Percentiles rank a stretch among this genome's conserved stretches.
Evolutionary conservation across 1,140 invertebrate genomes (phyloP).

Genomic region (Lamellibrachia luymesi): DNA sequence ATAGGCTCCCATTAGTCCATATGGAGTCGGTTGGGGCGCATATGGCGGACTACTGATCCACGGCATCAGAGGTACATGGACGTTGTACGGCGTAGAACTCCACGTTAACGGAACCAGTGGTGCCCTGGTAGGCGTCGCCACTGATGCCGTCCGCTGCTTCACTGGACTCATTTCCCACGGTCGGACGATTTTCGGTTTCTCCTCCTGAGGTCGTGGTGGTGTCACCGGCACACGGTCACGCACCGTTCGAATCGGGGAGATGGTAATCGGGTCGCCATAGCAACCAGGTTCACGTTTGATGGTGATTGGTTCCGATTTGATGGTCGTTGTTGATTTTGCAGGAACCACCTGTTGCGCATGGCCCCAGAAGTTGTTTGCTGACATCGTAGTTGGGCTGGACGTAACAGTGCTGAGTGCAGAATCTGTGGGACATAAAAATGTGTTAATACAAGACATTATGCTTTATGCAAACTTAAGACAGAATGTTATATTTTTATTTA

Average conservation of each 20-base stretch:
- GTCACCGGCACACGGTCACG: not conserved
- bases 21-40: not conserved
- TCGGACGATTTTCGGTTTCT: not conserved
- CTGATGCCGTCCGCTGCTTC: not conserved
- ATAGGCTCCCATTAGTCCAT: not conserved
- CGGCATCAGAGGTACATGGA: not conserved
- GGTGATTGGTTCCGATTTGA: not conserved
- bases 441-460: not conserved
- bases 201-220: not conserved
- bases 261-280: not conserved
- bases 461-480: too few relatives aligned
- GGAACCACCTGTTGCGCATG: not conserved
- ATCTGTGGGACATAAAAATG: not conserved
- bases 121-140: not conserved
- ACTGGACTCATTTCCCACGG: conserved; percentile 10
- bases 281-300: not conserved
- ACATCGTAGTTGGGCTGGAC: not conserved
- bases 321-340: not conserved
- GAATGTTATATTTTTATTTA: too few relatives aligned
- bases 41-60: not conserved
- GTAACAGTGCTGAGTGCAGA: not conserved
- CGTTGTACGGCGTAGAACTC: not conserved
- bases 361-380: not conserved
- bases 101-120: not conserved
- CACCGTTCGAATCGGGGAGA: not conserved